Conservation (phyloP, 2,113 vertebrate genomes). For the Sebastes fasciatus region DNA sequence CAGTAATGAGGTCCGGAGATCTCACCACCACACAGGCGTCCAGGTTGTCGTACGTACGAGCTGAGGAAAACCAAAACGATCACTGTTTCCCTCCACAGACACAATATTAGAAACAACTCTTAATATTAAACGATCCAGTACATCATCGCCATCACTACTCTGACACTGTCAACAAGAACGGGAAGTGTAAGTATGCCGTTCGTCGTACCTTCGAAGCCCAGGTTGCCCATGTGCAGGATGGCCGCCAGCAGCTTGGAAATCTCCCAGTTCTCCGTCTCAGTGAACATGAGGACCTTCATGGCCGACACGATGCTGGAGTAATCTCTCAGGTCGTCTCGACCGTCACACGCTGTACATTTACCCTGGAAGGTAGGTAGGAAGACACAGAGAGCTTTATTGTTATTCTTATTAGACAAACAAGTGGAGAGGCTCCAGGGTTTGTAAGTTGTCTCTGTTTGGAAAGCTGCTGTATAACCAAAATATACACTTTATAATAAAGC, state of each 20-base stretch:
- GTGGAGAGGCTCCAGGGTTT: not conserved
- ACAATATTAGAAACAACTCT: not conserved
- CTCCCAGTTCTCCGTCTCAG: slow-evolving; percentile 96
- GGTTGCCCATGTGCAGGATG: slow-evolving; percentile 98
- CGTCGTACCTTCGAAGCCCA: slow-evolving; percentile 90
- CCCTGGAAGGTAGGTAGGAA: slow-evolving; percentile 81
- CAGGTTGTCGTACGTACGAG: slow-evolving; percentile 94
- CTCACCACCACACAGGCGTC: slow-evolving; percentile 96
- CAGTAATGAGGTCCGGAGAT: slow-evolving; percentile 89
- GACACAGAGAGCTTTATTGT: not conserved
- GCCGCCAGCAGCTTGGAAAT: slow-evolving; percentile 96
- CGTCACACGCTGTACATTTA: slow-evolving; percentile 92
- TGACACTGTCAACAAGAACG: not conserved
- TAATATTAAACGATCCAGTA: not conserved
- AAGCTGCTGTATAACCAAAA: not conserved
- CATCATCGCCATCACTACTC: not conserved
- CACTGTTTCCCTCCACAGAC: not conserved
- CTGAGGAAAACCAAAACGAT: slow-evolving; percentile 75
- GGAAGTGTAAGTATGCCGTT: not conserved
- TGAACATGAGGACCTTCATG: slow-evolving; percentile 99
- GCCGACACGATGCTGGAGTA: slow-evolving; percentile 96
- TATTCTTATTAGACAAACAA: not conserved
- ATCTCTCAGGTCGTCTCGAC: slow-evolving; percentile 94
- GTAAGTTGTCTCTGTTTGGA: not conserved
- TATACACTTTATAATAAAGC: not conserved